phyloP scores from a whole-genome alignment of 2,113 vertebrate genomes.

The human region GRCh38 chr3:9404501-9405000 shows the following conservation, averaged over 20 bases:
- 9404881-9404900: conserved; percentile 18
- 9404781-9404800: neutral
- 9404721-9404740: neutral
- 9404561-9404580: conserved; percentile 26
- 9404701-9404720: neutral
- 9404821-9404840: neutral
- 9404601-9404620: neutral
- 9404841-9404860: conserved; percentile 37
- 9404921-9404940: conserved; percentile 58
- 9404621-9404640: neutral
- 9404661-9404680: neutral
- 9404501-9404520: conserved; percentile 6
- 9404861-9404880: neutral
- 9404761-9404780: conserved; percentile 17
- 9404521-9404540: conserved; percentile 12
- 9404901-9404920: conserved; percentile 16
- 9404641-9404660: neutral
- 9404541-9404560: conserved; percentile 9
- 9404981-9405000: conserved; percentile 69
- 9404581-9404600: conserved; percentile 8
- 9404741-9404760: conserved; percentile 10
- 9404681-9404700: neutral
- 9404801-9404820: conserved; percentile 37
- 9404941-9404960: conserved; percentile 69
- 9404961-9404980: conserved; percentile 32